Evolutionary conservation across 2,113 vertebrate species (phyloP).

Genomic region (Poecilia latipinna): DNA sequence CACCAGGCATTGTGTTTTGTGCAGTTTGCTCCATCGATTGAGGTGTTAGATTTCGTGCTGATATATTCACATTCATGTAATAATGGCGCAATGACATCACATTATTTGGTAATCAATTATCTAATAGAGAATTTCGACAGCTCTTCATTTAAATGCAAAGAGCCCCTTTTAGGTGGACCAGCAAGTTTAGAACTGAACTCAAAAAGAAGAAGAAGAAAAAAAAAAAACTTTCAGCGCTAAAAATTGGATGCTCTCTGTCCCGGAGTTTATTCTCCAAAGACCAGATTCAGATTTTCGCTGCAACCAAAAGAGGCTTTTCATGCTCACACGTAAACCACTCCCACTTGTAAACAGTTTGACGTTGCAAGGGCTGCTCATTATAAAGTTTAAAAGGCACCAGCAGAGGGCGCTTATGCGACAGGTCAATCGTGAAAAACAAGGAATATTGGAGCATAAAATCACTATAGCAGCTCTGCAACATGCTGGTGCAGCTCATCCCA

Average conservation of each 20-base stretch:
- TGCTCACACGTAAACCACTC: too few species aligned
- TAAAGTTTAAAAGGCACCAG: too few species aligned
- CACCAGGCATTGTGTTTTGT: constrained; percentile 4
- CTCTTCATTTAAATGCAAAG: not conserved
- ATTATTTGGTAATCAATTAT: not conserved
- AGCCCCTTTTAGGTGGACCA: not conserved
- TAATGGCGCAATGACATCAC: not conserved
- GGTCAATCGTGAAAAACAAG: not conserved
- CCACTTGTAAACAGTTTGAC: too few species aligned
- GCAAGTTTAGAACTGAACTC: not conserved
- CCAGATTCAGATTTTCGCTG: not conserved
- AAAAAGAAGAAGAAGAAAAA: too few species aligned
- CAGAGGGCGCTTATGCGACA: not conserved
- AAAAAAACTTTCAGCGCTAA: too few species aligned
- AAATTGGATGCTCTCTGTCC: too few species aligned
- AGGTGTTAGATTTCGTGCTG: not conserved
- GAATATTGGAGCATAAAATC: not conserved
- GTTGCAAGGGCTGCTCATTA: too few species aligned
- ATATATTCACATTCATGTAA: not conserved
- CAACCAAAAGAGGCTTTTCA: too few species aligned
- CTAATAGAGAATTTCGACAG: not conserved
- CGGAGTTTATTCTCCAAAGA: not conserved
- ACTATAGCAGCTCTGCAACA: not conserved
- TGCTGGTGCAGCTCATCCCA: not conserved
- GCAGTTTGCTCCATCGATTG: not conserved